Conservation (phyloP, 1,140 invertebrate species). For the Cheumatopsyche charites region DNA sequence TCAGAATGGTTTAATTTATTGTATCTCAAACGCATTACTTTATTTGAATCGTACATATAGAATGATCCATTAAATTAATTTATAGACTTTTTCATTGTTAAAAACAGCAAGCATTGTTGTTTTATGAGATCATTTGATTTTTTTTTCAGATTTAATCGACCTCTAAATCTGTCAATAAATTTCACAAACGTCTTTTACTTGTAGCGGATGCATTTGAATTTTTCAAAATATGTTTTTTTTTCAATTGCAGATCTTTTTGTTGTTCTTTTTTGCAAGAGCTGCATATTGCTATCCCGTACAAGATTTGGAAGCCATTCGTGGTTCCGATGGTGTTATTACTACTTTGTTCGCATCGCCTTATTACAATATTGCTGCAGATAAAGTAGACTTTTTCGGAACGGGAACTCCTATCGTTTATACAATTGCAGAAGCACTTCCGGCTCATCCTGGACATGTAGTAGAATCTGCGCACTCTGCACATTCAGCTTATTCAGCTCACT, state of each 20-base stretch:
- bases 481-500: background rate
- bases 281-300: background rate
- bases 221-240: too few species aligned
- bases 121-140: too few species aligned
- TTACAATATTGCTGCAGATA: constrained; percentile 20
- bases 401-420: background rate
- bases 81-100: too few species aligned
- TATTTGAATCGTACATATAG: too few species aligned
- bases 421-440: background rate
- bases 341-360: constrained; percentile 1
- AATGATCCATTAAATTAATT: too few species aligned
- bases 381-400: constrained; percentile 11
- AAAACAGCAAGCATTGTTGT: too few species aligned
- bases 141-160: too few species aligned
- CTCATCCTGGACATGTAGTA: background rate
- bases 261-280: background rate
- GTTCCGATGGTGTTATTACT: background rate
- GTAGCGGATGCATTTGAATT: too few species aligned
- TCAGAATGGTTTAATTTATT: too few species aligned
- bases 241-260: background rate
- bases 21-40: too few species aligned
- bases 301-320: background rate
- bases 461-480: background rate
- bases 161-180: too few species aligned
- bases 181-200: too few species aligned